A percentile compares a stretch with the other conserved stretches of the same genome.
Evolutionary conservation across 2,797 vertebrate species (phyloP).

Genomic region (Uromys caudimaculatus): DNA sequence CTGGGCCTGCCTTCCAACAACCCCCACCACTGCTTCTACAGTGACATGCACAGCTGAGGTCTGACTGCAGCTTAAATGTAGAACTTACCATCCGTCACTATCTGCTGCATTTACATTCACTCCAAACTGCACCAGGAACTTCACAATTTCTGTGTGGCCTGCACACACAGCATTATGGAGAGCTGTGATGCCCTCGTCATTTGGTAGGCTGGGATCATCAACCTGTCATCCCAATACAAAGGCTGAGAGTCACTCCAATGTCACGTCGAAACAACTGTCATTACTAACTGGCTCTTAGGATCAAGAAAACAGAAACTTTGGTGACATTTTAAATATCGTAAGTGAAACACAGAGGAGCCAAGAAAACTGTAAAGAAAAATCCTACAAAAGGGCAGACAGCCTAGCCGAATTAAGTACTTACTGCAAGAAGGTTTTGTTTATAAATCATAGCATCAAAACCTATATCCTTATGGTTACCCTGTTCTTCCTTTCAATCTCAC

Average conservation of each 20-base stretch:
- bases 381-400: neutral
- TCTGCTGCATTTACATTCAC: constrained; percentile 98
- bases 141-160: constrained; percentile 97
- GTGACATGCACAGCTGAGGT: neutral
- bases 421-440: constrained; percentile 14
- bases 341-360: constrained; percentile 34
- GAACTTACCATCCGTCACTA: constrained; percentile 96
- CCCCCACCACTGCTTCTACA: no score
- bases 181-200: constrained; percentile 98
- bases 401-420: neutral
- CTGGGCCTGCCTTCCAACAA: neutral
- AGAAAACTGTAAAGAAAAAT: neutral
- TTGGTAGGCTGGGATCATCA: constrained; percentile 96
- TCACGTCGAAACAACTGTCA: neutral
- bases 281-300: neutral
- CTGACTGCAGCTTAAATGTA: neutral
- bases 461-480: neutral
- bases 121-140: constrained; percentile 97
- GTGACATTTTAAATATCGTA: neutral
- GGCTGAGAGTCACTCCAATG: neutral
- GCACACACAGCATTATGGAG: constrained; percentile 98
- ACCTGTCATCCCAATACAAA: constrained; percentile 88
- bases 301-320: neutral
- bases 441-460: neutral
- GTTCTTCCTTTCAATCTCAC: neutral